phyloP scores from a whole-genome alignment of 2,888 invertebrate species.

The Dromius quadrimaculatus region DNA sequence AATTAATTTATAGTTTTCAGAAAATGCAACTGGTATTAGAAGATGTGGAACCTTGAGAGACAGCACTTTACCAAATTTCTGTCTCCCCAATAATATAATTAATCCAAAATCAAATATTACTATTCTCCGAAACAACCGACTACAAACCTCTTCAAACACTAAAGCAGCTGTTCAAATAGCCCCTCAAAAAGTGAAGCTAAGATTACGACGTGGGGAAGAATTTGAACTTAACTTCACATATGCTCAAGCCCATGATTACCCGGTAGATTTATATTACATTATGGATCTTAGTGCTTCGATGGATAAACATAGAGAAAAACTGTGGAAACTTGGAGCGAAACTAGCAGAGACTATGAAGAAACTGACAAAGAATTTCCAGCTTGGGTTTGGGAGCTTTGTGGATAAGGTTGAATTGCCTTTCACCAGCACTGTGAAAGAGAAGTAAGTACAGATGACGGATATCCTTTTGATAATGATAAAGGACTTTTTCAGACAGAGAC shows the following conservation, averaged over 20 bases:
- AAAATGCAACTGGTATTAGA: constrained; percentile 12
- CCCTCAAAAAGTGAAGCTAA: constrained; percentile 70
- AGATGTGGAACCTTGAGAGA: not conserved
- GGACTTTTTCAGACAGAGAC: no score
- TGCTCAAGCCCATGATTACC: constrained; percentile 78
- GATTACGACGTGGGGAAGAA: constrained; percentile 67
- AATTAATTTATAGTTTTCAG: constrained; percentile 33
- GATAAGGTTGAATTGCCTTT: constrained; percentile 78
- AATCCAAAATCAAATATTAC: constrained; percentile 56
- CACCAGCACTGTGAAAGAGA: constrained; percentile 66
- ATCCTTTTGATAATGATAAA: constrained; percentile 18
- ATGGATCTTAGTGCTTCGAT: constrained; percentile 84
- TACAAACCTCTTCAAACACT: constrained; percentile 55
- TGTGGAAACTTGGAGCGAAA: constrained; percentile 68
- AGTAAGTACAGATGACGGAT: constrained; percentile 62
- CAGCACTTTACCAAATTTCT: constrained; percentile 27
- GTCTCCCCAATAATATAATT: constrained; percentile 54
- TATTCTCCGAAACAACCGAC: constrained; percentile 56
- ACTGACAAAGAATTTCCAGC: constrained; percentile 73
- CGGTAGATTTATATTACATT: constrained; percentile 85
- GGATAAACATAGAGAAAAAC: constrained; percentile 70
- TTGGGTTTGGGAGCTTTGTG: constrained; percentile 78
- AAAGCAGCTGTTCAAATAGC: constrained; percentile 66
- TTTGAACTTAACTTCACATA: constrained; percentile 62
- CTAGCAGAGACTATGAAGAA: constrained; percentile 70